These are phyloP conservation scores for Phyllotis vaccarum DNA, from an alignment of 2,797 vertebrate species.

Conservation along the genomic window DNA sequence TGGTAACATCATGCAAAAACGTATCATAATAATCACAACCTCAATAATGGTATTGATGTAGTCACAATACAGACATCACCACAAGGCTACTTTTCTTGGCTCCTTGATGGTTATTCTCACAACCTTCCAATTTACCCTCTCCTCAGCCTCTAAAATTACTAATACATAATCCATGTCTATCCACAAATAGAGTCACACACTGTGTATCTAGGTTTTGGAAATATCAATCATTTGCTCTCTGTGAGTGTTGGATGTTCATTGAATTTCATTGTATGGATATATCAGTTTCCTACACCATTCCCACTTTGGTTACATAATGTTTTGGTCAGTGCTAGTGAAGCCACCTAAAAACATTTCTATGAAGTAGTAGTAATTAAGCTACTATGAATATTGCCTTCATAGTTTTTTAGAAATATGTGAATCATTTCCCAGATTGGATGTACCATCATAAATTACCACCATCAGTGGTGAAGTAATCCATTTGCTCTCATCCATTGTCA, in stretches of 20 bases:
- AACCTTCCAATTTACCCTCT: background rate
- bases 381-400: background rate
- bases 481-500: background rate
- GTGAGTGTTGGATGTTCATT: background rate
- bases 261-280: background rate
- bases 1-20: background rate
- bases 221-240: background rate
- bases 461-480: background rate
- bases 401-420: background rate
- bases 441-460: background rate
- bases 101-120: background rate
- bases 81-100: background rate
- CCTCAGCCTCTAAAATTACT: background rate
- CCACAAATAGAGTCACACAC: background rate
- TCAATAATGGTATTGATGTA: background rate
- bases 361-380: background rate
- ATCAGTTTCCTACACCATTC: background rate
- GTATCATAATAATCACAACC: background rate
- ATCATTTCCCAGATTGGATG: background rate
- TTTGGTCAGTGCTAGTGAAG: background rate
- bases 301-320: background rate
- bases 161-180: background rate
- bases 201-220: background rate
- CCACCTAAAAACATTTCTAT: background rate
- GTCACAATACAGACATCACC: background rate